A percentile compares a stretch with the other conserved stretches of the same genome.
Conservation (phyloP, 92 coral and sea anemone species). For the Epizoanthus stellaris region DNA sequence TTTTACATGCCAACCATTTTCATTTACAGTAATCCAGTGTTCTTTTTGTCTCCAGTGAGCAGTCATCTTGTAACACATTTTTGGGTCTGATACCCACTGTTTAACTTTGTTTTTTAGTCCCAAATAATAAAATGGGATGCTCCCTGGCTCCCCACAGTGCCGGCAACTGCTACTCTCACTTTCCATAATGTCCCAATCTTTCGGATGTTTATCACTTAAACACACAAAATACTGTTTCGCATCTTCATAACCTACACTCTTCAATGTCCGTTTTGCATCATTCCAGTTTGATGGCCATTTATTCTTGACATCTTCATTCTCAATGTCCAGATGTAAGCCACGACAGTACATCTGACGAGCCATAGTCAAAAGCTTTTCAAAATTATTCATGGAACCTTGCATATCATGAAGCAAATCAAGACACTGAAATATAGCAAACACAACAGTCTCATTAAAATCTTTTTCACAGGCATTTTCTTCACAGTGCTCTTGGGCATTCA, state of each 20-base stretch:
- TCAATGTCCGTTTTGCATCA: constrained; percentile 21
- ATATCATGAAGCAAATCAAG: no score
- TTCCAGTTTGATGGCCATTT: constrained; percentile 41
- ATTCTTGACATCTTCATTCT: background rate
- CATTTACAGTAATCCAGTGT: background rate
- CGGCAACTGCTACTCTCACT: constrained; percentile 28
- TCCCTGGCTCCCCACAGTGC: constrained; percentile 15
- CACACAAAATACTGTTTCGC: constrained; percentile 40
- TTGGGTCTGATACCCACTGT: constrained; percentile 39
- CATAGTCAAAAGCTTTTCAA: no score
- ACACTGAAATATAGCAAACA: no score
- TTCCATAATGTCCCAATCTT: constrained; percentile 17
- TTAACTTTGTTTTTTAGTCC: constrained; percentile 34
- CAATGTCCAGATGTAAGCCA: no score
- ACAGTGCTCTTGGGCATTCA: no score
- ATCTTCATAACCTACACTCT: constrained; percentile 27
- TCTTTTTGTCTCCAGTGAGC: constrained; percentile 21
- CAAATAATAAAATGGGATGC: constrained; percentile 40
- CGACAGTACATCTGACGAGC: no score
- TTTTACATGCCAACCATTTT: background rate
- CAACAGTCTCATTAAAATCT: no score
- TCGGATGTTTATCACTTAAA: constrained; percentile 23
- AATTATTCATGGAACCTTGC: no score
- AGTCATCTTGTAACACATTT: constrained; percentile 29
- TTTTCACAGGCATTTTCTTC: no score